Percentiles rank a stretch among this genome's conserved stretches.
Conservation (phyloP, 2,888 invertebrate genomes). For the Yponomeuta cagnagella region DNA sequence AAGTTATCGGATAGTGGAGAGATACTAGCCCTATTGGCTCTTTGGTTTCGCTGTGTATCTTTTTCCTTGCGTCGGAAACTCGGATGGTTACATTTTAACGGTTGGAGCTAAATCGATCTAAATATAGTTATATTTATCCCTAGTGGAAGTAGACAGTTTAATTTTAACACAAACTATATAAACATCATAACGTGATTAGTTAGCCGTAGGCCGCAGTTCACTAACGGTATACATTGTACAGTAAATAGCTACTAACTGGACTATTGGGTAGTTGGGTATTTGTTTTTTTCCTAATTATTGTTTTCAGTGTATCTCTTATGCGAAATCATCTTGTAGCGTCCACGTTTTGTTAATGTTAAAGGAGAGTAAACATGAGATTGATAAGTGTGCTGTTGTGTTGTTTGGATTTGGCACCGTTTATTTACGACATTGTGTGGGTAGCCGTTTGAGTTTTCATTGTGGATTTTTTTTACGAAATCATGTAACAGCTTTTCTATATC, state of each 20-base stretch:
- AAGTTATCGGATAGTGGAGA: conserved; percentile 57
- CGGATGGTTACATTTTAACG: background rate
- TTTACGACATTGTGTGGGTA: background rate
- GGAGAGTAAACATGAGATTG: conserved; percentile 41
- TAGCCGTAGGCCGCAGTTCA: conserved; percentile 59
- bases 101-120: conserved; percentile 6
- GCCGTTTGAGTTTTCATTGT: conserved; percentile 5
- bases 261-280: conserved; percentile 74
- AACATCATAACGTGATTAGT: conserved; percentile 48
- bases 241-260: conserved; percentile 65
- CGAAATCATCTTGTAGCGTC: conserved; percentile 55
- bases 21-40: conserved; percentile 44
- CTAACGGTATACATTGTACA: conserved; percentile 62
- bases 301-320: conserved; percentile 46
- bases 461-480: conserved; percentile 14
- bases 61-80: conserved; percentile 34
- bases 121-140: conserved; percentile 27
- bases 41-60: conserved; percentile 36
- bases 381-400: conserved; percentile 35
- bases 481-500: conserved; percentile 6
- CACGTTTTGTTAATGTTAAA: conserved; percentile 44
- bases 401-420: background rate
- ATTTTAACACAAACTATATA: conserved; percentile 28
- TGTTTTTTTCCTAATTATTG: conserved; percentile 57
- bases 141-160: conserved; percentile 39